phyloP scores from a whole-genome alignment of 1,140 invertebrate genomes.

The Rhagoletis zephyria region DNA sequence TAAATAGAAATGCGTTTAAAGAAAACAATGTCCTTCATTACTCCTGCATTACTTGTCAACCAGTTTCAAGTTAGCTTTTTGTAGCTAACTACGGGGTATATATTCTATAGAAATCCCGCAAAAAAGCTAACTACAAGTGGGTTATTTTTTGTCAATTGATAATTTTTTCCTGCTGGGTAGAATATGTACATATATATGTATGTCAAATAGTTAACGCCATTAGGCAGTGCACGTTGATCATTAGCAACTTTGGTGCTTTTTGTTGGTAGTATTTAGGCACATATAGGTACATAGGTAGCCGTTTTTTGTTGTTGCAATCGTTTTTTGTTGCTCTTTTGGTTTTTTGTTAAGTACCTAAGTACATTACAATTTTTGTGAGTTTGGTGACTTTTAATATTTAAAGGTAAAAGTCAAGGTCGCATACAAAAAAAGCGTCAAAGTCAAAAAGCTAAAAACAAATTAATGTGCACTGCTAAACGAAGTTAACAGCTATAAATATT shows the following conservation, averaged over 20 bases:
- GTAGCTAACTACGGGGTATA: too few relatives aligned
- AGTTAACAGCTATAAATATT: background rate
- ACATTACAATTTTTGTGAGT: background rate
- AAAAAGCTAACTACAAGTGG: too few relatives aligned
- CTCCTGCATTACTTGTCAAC: too few relatives aligned
- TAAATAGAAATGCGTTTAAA: too few relatives aligned
- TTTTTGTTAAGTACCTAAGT: background rate
- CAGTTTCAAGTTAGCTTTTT: too few relatives aligned
- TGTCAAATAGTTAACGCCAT: background rate
- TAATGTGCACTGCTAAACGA: background rate
- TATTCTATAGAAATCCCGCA: too few relatives aligned
- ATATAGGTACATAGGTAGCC: background rate
- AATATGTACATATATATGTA: background rate
- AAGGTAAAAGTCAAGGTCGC: constrained; percentile 50
- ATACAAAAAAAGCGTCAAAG: background rate
- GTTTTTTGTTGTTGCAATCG: background rate
- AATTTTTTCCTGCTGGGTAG: too few relatives aligned
- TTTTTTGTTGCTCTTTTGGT: background rate
- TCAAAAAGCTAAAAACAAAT: background rate
- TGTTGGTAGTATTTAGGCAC: background rate
- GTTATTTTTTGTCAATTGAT: too few relatives aligned
- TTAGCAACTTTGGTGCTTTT: background rate
- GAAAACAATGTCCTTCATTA: too few relatives aligned
- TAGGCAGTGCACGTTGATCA: background rate
- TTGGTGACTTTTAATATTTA: constrained; percentile 19